phyloP scores from a whole-genome alignment of 2,113 vertebrate species.

The Urocitellus parryii region DNA sequence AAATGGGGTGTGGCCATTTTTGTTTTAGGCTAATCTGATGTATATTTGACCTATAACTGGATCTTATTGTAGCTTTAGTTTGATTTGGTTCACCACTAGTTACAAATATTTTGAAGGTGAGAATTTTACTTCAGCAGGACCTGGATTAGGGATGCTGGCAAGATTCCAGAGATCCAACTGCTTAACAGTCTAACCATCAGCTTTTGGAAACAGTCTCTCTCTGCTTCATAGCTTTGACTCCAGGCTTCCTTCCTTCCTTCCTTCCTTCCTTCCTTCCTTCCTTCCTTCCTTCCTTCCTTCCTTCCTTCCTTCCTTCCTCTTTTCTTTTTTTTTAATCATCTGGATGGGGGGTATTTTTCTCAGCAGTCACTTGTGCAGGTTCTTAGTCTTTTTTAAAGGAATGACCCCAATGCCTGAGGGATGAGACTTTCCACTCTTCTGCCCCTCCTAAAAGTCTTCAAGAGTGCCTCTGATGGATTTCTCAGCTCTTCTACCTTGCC shows the following conservation, averaged over 20 bases:
- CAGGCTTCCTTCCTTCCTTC: not conserved
- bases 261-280: too few species aligned
- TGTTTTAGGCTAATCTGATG: not conserved
- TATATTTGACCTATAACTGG: not conserved
- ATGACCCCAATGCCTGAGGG: not conserved
- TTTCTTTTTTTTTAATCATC: not conserved
- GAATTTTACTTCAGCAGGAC: not conserved
- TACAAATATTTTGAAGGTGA: constrained; percentile 23
- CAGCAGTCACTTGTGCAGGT: not conserved
- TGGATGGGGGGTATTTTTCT: not conserved
- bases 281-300: too few species aligned
- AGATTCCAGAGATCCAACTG: not conserved
- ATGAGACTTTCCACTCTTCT: not conserved
- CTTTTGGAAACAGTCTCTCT: not conserved
- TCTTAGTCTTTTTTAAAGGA: not conserved
- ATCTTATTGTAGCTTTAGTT: not conserved
- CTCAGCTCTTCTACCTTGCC: not conserved
- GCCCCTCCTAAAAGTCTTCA: not conserved
- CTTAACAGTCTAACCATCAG: not conserved
- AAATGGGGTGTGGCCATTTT: not conserved
- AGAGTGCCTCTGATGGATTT: not conserved
- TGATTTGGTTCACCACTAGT: not conserved
- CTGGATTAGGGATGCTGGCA: not conserved
- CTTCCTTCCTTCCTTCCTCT: too few species aligned
- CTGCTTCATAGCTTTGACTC: not conserved